phyloP scores from a whole-genome alignment of 2,888 invertebrate genomes.

The Mimachlamys varia region DNA sequence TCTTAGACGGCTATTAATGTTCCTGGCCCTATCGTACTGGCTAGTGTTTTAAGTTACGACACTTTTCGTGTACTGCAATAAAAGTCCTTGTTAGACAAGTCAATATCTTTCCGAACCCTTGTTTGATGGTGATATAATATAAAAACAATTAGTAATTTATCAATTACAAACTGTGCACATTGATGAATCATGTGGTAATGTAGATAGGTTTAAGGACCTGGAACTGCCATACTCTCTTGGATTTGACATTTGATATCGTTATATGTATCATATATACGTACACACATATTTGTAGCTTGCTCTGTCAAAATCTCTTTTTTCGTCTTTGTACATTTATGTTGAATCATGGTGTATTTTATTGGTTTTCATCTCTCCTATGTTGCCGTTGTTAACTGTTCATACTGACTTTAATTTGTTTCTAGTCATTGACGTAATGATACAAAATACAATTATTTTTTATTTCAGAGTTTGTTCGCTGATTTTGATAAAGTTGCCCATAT shows the following conservation, averaged over 20 bases:
- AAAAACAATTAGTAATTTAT: not conserved
- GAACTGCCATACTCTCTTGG: not conserved
- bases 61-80: not conserved
- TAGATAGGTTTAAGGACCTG: not conserved
- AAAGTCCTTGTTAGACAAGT: not conserved
- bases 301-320: too few species aligned
- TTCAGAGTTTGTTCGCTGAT: not conserved
- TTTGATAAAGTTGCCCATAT: not conserved
- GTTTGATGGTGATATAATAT: not conserved
- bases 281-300: too few species aligned
- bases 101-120: not conserved
- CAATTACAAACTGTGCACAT: not conserved
- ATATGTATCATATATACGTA: too few species aligned
- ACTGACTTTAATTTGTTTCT: too few species aligned
- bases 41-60: not conserved
- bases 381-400: too few species aligned
- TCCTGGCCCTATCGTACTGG: not conserved
- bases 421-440: too few species aligned
- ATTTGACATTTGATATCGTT: too few species aligned
- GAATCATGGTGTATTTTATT: too few species aligned
- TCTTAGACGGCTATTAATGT: not conserved
- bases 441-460: too few species aligned
- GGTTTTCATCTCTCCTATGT: too few species aligned
- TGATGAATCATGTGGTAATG: not conserved
- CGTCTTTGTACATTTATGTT: too few species aligned